These are phyloP conservation scores for Spisula solida DNA, from an alignment of 2,888 invertebrate genomes.

Conservation along the genomic window DNA sequence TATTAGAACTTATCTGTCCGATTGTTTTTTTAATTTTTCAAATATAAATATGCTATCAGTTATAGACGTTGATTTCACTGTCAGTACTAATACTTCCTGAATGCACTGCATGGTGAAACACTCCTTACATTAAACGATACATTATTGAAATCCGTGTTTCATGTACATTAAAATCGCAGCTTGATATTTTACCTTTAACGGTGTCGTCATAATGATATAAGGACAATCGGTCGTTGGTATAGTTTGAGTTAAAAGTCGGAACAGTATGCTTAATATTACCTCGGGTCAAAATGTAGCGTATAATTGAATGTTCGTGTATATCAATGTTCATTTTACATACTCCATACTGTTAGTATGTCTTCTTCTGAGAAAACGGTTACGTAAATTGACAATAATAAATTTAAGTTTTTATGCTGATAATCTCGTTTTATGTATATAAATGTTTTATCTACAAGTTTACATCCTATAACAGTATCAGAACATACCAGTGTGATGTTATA, in stretches of 20 bases:
- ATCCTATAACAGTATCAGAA: background rate
- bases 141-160: no score
- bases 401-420: background rate
- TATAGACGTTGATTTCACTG: background rate
- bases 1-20: no score
- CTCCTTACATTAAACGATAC: background rate
- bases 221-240: no score
- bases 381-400: background rate
- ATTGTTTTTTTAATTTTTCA: background rate
- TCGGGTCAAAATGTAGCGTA: no score
- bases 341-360: no score
- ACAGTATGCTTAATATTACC: no score
- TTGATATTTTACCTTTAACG: no score
- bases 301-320: no score
- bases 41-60: background rate
- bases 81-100: background rate
- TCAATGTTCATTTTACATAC: background rate
- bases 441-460: background rate
- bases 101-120: background rate
- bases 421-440: constrained; percentile 4
- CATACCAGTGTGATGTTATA: background rate
- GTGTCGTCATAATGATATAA: no score
- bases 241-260: no score
- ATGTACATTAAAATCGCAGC: no score
- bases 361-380: background rate